Base-by-base conservation (phyloP, 2,888 invertebrate genomes). In the Tholera decimalis region DNA sequence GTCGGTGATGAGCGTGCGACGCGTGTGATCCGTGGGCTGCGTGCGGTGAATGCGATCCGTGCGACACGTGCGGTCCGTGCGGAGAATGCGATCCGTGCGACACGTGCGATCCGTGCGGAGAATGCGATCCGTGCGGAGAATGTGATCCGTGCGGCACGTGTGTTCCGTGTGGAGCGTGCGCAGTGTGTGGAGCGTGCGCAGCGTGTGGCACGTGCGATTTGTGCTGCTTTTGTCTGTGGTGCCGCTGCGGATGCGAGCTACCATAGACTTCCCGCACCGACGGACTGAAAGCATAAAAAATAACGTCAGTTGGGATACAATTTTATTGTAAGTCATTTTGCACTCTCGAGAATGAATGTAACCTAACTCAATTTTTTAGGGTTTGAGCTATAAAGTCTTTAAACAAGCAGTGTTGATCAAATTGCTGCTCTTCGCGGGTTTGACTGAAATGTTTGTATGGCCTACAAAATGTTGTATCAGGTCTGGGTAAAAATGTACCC, bases 241-340 rank as follows among this genome's bases (percentile, higher is more conserved):
- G 89, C 1, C 94, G 89, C 73, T 92, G 92, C 3, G 96, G 96
- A 61, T 93, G 95, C n/a, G 93, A 72, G 13, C 92, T 87, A 77
- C 92, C 85, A 88, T 96, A 96, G 65, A 94, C 88, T 64, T 94
- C 92, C 82, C 96, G 95, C 1, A 94, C 94, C 43, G 87, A 88
- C 7, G 91, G 82, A 55, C 94, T 93, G 91, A 0, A 88, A 88
- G 50, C 1, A 71, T 50, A 39, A n/a, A 15, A 1, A 62, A 0
- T 9, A 47, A n/a, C 15, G 24, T 44, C 13, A 54, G 5, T 62
- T 22, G 1, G 2, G 13, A 22, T 20, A 1, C 30, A 3, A 24
- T 35, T n/a, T n/a, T n/a, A n/a, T n/a, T 5, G 1, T 9, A 35
- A 15, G 35, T 35, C 35, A 35, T 15, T n/a, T n/a, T n/a, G n/a